Percentiles rank a stretch among this genome's conserved stretches.
phyloP scores from a whole-genome alignment of 2,797 vertebrate genomes.

The Coregonus suidteri region DNA sequence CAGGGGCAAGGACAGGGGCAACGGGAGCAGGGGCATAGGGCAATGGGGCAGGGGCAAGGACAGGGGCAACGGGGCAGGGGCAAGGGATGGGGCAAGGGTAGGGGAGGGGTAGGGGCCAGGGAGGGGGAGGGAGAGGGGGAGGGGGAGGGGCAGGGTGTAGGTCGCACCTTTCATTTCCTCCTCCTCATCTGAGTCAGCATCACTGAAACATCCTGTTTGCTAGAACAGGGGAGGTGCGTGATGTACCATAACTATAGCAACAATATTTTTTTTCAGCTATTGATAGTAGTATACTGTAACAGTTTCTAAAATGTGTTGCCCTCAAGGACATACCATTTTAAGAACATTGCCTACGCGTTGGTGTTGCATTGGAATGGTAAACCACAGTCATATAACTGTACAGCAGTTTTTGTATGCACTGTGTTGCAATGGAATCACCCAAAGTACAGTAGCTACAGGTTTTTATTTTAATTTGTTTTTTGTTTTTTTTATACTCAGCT shows the following conservation, averaged over 20 bases:
- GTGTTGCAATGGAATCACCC: neutral
- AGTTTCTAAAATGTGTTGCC: neutral
- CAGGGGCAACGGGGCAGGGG: neutral
- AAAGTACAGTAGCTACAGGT: neutral
- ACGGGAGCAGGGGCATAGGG: neutral
- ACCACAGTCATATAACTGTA: neutral
- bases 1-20: neutral
- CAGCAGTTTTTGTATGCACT: neutral
- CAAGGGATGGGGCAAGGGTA: neutral
- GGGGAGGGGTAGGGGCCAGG: too few relatives aligned
- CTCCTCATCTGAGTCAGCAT: conserved; percentile 15
- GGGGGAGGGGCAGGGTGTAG: conserved; percentile 19
- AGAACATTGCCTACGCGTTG: neutral
- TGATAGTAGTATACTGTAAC: neutral
- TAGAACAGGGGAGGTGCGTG: conserved; percentile 21
- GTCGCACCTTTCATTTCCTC: conserved; percentile 59
- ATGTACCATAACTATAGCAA: conserved; percentile 30
- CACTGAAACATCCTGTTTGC: conserved; percentile 63
- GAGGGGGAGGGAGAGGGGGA: too few relatives aligned
- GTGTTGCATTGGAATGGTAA: neutral
- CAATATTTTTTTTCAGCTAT: neutral
- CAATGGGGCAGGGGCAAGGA: too few relatives aligned
- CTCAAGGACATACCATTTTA: neutral
- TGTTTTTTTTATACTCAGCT: too few relatives aligned
- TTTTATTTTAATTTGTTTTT: too few relatives aligned